These are phyloP conservation scores for Xanthia togata DNA, from an alignment of 2,888 invertebrate genomes.

Conservation along the genomic window DNA sequence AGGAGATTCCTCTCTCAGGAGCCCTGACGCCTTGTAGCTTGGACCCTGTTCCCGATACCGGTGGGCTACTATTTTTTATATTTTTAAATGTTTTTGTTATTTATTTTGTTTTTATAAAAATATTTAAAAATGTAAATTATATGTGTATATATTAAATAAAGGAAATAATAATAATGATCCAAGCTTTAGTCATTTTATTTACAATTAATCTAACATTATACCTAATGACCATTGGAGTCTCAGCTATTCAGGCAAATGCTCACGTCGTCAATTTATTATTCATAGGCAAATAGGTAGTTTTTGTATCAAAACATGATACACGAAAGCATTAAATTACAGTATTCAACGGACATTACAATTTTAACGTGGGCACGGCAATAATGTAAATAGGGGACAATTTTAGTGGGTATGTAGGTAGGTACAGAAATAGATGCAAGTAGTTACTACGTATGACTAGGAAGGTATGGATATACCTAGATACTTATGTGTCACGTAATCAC, in stretches of 20 bases:
- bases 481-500: background rate
- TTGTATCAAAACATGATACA: slow-evolving; percentile 71
- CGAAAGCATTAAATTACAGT: slow-evolving; percentile 72
- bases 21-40: too few species aligned
- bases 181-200: slow-evolving; percentile 5
- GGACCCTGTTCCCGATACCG: too few species aligned
- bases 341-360: slow-evolving; percentile 68
- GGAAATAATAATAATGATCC: too few species aligned
- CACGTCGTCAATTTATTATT: slow-evolving; percentile 82
- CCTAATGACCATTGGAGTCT: slow-evolving; percentile 13
- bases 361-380: slow-evolving; percentile 19
- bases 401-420: background rate
- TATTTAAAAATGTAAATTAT: too few species aligned
- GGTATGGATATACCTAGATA: background rate
- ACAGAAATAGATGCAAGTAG: background rate
- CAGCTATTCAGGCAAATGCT: slow-evolving; percentile 61
- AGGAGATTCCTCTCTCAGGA: too few species aligned
- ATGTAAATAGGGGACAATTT: slow-evolving; percentile 20
- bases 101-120: too few species aligned
- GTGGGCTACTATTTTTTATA: too few species aligned
- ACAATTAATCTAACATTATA: slow-evolving; percentile 32
- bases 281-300: slow-evolving; percentile 72
- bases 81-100: too few species aligned
- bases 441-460: background rate
- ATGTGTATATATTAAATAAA: too few species aligned